Conservation (phyloP, 2,113 vertebrate species). For the Prochilodus magdalenae region DNA sequence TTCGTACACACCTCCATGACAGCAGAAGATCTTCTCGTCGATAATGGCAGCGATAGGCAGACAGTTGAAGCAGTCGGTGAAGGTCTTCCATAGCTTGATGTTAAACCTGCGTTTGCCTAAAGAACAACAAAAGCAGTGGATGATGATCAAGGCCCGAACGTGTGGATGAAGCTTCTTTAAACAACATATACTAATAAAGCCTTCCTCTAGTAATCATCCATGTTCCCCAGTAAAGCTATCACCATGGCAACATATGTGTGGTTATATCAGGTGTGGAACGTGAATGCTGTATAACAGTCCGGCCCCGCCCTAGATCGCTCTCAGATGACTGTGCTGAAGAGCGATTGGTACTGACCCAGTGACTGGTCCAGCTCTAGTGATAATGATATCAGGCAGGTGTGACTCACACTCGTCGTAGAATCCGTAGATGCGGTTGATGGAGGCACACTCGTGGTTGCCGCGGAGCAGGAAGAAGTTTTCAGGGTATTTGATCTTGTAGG, state of each 20-base stretch:
- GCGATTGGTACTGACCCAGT: no score
- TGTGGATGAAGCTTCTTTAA: no score
- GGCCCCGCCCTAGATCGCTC: no score
- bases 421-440: conserved; percentile 96
- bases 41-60: conserved; percentile 96
- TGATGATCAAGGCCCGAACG: not conserved
- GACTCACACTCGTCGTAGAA: conserved; percentile 95
- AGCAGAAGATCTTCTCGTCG: conserved; percentile 97
- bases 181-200: no score
- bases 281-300: no score
- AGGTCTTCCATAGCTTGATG: conserved; percentile 97
- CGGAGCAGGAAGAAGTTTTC: conserved; percentile 95
- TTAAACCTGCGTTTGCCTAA: conserved; percentile 94
- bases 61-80: conserved; percentile 96
- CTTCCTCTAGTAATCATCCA: no score
- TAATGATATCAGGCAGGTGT: not conserved
- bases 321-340: no score
- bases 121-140: not conserved
- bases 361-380: no score
- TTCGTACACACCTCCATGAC: conserved; percentile 87
- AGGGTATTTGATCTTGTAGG: conserved; percentile 96
- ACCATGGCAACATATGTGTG: no score
- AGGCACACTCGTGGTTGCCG: conserved; percentile 94
- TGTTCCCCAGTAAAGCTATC: no score
- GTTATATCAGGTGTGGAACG: no score